Percentiles rank a stretch among this genome's conserved stretches.
Evolutionary conservation across 1,140 invertebrate genomes (phyloP).

Genomic region (Sogatella furcifera): DNA sequence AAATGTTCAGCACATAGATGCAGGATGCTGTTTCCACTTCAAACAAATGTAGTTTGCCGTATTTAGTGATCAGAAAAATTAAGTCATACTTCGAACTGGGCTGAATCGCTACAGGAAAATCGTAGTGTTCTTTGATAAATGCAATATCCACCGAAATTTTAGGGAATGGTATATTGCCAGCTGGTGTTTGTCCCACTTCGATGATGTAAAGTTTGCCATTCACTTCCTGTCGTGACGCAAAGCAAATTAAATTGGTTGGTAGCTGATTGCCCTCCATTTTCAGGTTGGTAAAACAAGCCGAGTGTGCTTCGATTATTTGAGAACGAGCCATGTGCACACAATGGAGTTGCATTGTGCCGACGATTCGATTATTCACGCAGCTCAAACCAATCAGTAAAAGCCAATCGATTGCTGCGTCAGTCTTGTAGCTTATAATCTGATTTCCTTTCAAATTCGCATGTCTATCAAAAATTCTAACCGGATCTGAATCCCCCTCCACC

Average conservation of each 20-base stretch:
- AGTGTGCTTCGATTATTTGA: conserved; percentile 65
- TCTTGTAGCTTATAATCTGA: conserved; percentile 8
- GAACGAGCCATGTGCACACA: conserved; percentile 57
- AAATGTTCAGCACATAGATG: conserved; percentile 97
- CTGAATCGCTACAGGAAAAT: conserved; percentile 99
- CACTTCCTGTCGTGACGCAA: conserved; percentile 85
- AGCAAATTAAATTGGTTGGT: conserved; percentile 91
- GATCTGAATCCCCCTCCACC: background rate
- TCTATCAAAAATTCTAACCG: conserved; percentile 5
- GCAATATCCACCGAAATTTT: conserved; percentile 99
- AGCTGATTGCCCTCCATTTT: conserved; percentile 94
- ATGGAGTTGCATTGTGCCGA: conserved; percentile 64
- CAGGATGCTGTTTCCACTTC: conserved; percentile 98
- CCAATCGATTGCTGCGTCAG: background rate
- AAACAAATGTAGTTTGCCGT: conserved; percentile 98
- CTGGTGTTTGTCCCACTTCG: conserved; percentile 90
- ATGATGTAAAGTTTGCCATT: conserved; percentile 96
- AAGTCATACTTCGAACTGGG: conserved; percentile 91
- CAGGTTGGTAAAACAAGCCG: conserved; percentile 77
- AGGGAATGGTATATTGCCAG: conserved; percentile 88
- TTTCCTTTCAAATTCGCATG: background rate
- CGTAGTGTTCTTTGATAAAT: conserved; percentile 91
- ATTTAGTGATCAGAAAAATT: conserved; percentile 97
- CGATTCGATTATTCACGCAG: conserved; percentile 45
- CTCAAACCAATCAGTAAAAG: background rate